Evolutionary conservation across 2,113 vertebrate species (phyloP).

Genomic region (Regulus satrapa): DNA sequence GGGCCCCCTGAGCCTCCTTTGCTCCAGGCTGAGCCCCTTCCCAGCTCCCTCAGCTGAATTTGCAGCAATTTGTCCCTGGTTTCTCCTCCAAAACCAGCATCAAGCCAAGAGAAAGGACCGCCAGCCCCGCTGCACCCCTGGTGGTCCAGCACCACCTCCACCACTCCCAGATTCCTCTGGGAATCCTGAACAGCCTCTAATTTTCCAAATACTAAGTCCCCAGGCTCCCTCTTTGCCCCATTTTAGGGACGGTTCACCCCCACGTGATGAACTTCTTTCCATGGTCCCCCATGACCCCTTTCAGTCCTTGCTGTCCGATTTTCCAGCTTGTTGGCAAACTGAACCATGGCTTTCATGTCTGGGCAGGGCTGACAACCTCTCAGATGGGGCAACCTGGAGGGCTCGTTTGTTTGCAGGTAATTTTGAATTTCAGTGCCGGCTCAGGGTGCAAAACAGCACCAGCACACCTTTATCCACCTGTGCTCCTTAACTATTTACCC

Average conservation of each 20-base stretch:
- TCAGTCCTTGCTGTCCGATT: background rate
- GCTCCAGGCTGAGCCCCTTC: background rate
- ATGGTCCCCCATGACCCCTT: background rate
- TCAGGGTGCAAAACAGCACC: background rate
- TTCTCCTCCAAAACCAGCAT: background rate
- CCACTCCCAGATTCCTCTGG: background rate
- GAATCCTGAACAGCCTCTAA: background rate
- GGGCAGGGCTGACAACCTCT: background rate
- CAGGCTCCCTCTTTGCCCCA: background rate
- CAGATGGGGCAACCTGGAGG: background rate
- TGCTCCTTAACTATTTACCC: background rate
- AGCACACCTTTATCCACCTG: background rate
- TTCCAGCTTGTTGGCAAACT: background rate
- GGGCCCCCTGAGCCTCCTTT: background rate
- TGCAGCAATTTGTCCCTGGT: background rate
- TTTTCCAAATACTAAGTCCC: accelerated
- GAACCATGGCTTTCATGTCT: background rate
- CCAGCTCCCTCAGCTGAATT: background rate
- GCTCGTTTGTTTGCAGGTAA: background rate
- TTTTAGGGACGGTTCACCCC: background rate
- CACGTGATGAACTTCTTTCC: accelerated
- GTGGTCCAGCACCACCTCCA: background rate
- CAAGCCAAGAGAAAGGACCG: background rate
- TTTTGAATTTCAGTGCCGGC: background rate
- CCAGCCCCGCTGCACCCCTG: background rate